These are phyloP conservation scores for Monopis laevigella DNA, from an alignment of 2,888 invertebrate species.

Conservation along the genomic window DNA sequence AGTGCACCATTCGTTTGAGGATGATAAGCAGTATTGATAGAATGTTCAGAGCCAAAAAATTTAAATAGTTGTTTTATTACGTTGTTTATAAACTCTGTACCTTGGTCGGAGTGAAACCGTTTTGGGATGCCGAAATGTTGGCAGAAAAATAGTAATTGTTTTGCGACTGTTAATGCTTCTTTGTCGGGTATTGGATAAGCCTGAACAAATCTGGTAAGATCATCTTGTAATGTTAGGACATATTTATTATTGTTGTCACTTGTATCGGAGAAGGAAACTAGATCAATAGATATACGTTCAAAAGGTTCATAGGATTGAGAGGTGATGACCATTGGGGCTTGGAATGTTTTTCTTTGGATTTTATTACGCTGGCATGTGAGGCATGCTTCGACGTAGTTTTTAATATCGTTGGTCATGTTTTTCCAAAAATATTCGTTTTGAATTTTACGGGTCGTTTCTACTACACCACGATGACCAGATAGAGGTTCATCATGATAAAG, in stretches of 20 bases:
- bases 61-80: slow-evolving; percentile 27
- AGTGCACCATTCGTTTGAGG: slow-evolving; percentile 28
- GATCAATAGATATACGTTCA: slow-evolving; percentile 27
- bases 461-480: slow-evolving; percentile 26
- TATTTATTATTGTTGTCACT: slow-evolving; percentile 25
- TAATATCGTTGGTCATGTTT: slow-evolving; percentile 26
- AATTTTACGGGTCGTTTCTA: slow-evolving; percentile 27
- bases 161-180: slow-evolving; percentile 26
- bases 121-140: slow-evolving; percentile 29
- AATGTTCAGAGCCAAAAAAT: slow-evolving; percentile 25
- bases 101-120: slow-evolving; percentile 29
- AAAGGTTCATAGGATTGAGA: slow-evolving; percentile 27
- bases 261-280: slow-evolving; percentile 29
- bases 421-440: slow-evolving; percentile 26
- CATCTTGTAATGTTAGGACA: slow-evolving; percentile 27
- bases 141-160: slow-evolving; percentile 25
- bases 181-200: slow-evolving; percentile 29
- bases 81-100: slow-evolving; percentile 26
- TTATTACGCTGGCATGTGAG: slow-evolving; percentile 25
- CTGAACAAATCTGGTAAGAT: slow-evolving; percentile 27
- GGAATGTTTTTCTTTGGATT: slow-evolving; percentile 24
- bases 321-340: slow-evolving; percentile 30
- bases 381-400: slow-evolving; percentile 24
- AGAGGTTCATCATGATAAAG: slow-evolving; percentile 25
- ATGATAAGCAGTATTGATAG: slow-evolving; percentile 27